Evolutionary conservation across 2,888 invertebrate genomes (phyloP), one percentile per base, ranked within the genome.

Genomic region (Eristalis intricaria): DNA sequence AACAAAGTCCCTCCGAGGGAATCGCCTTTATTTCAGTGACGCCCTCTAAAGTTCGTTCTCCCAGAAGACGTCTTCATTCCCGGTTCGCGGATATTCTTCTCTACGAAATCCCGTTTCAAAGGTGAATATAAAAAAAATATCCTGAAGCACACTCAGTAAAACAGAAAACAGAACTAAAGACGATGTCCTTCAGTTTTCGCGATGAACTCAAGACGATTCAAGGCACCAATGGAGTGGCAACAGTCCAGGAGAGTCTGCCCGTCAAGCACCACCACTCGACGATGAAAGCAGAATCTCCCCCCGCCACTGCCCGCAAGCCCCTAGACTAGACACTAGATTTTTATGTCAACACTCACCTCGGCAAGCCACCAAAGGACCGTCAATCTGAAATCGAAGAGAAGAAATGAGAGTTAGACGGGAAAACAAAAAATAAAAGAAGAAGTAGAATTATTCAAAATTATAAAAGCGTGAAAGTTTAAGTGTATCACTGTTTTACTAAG

Each of bases 331-430:
- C 64, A 70, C 60, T 38, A 61, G 22, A 11, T 56, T 61, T 68
- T 22, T 10, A 40, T 43, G 40, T 26, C 29, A 29, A 60, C 38
- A 83, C 83, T 77, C 71, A 83, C 83, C 71, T 66, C n/a, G 64
- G 38, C 60, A 43, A 40, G 29, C 38, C 32, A 63, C 70, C 43
- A 60, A 50, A 35, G 70, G 71, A 60, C 64, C 69, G 60, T 79
- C 58, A 84, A 69, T 65, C 74, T 74, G 79, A 64, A 84, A 71
- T 66, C 61, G 32, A 40, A 79, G 71, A 70, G 38, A 29, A 74
- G 15, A 61, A 75, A 63, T 11, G 40, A 56, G 43, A 73, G 71
- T 61, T 56, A 50, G 50, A 50, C 50, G 26, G 26, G 26, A 26
- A 3, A 26, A 1, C 26, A 26, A 26, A 26, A 26, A 26, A 26